These are phyloP conservation scores for Drosophila serrata DNA, from an alignment of 1,140 invertebrate species.

Conservation along the genomic window DNA sequence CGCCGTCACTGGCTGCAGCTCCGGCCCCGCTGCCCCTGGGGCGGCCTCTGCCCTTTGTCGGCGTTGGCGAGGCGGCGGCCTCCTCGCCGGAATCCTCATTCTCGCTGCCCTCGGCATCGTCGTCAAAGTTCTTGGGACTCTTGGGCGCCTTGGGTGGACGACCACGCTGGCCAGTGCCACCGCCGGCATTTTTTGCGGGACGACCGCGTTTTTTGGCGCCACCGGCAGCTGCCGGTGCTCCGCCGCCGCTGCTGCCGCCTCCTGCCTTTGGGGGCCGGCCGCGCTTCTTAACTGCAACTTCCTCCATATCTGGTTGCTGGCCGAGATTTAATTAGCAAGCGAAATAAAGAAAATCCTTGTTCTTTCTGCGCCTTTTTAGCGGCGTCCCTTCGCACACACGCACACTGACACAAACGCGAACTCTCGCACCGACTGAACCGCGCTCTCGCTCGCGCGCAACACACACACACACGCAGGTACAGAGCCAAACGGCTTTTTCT, in stretches of 20 bases:
- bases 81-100: constrained; percentile 37
- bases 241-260: neutral
- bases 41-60: constrained; percentile 69
- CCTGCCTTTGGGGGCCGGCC: constrained; percentile 60
- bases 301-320: constrained; percentile 43
- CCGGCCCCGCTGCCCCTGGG: constrained; percentile 43
- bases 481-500: constrained; percentile 21
- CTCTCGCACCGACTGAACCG: constrained; percentile 13
- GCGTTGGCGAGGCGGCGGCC: constrained; percentile 1
- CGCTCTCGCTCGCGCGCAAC: constrained; percentile 5
- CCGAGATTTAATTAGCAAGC: constrained; percentile 24
- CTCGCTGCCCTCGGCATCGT: constrained; percentile 29
- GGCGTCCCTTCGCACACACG: constrained; percentile 46
- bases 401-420: constrained; percentile 16
- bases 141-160: constrained; percentile 39
- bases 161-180: constrained; percentile 36
- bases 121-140: constrained; percentile 19
- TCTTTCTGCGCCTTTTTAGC: constrained; percentile 55
- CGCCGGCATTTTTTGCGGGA: constrained; percentile 34
- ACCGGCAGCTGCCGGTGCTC: constrained; percentile 11
- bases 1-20: constrained; percentile 3
- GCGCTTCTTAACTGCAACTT: constrained; percentile 59
- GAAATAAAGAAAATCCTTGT: constrained; percentile 39
- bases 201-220: constrained; percentile 57
- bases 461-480: constrained; percentile 1